A percentile compares a stretch with the other conserved stretches of the same genome.
These are phyloP conservation scores for Drosophila neotestacea DNA, from an alignment of 2,888 invertebrate genomes.

Conservation along the genomic window DNA sequence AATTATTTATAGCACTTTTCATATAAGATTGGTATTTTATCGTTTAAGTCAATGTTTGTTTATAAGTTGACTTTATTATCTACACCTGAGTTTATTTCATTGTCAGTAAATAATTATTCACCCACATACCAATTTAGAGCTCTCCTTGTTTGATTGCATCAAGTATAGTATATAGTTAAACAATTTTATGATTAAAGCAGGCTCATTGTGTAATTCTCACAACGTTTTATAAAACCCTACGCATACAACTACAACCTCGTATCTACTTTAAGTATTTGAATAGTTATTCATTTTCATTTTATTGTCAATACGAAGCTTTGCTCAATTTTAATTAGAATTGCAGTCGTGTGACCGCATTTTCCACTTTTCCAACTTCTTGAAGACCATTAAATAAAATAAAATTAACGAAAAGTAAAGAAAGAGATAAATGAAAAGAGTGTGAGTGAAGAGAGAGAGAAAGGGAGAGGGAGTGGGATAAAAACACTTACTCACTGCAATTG, in stretches of 20 bases:
- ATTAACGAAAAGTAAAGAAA: constrained; percentile 3
- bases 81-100: background rate
- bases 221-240: constrained; percentile 14
- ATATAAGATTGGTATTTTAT: background rate
- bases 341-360: constrained; percentile 57
- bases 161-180: constrained; percentile 4
- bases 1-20: background rate
- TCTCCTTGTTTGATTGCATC: constrained; percentile 26
- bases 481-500: constrained; percentile 54
- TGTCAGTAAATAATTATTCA: constrained; percentile 15
- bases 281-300: constrained; percentile 51
- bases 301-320: constrained; percentile 42
- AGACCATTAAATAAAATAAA: constrained; percentile 45
- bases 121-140: constrained; percentile 17
- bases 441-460: background rate
- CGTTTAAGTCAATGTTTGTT: background rate
- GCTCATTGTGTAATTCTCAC: constrained; percentile 42
- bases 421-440: background rate
- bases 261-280: constrained; percentile 43
- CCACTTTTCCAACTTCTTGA: constrained; percentile 42
- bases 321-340: constrained; percentile 68
- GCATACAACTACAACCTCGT: background rate
- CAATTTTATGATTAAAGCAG: constrained; percentile 22
- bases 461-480: background rate
- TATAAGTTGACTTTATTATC: background rate